These are phyloP conservation scores for Tipula unca DNA, from an alignment of 2,888 invertebrate genomes.

Conservation along the genomic window DNA sequence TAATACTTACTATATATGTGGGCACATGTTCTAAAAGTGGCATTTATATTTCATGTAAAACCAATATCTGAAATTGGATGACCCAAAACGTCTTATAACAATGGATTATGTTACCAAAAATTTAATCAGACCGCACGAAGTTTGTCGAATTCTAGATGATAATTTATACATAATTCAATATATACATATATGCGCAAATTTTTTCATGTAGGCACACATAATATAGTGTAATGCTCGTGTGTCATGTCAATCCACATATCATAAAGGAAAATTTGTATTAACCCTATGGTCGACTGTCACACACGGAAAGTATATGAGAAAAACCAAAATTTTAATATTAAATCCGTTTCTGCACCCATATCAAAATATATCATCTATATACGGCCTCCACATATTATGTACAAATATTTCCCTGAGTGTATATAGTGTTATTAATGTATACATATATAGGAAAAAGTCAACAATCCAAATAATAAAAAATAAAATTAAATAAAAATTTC, in stretches of 20 bases:
- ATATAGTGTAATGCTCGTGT: neutral
- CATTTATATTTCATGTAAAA: too few species aligned
- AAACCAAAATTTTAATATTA: neutral
- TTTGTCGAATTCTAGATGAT: too few species aligned
- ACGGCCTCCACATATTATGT: neutral
- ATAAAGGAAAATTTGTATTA: neutral
- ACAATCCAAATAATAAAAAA: neutral
- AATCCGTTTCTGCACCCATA: neutral
- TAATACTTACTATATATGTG: too few species aligned
- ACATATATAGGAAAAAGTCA: neutral
- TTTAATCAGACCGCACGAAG: too few species aligned
- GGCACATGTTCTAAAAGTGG: too few species aligned
- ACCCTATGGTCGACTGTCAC: neutral
- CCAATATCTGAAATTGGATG: too few species aligned
- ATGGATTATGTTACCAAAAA: too few species aligned
- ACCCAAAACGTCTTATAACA: too few species aligned
- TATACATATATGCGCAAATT: too few species aligned
- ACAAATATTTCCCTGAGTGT: neutral
- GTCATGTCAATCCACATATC: neutral
- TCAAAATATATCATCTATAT: neutral
- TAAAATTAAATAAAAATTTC: neutral
- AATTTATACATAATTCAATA: too few species aligned
- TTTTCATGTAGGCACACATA: too few species aligned
- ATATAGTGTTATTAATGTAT: neutral
- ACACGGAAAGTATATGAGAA: neutral